Evolutionary conservation across 1,140 invertebrate species (phyloP).

Genomic region (Solen grandis): DNA sequence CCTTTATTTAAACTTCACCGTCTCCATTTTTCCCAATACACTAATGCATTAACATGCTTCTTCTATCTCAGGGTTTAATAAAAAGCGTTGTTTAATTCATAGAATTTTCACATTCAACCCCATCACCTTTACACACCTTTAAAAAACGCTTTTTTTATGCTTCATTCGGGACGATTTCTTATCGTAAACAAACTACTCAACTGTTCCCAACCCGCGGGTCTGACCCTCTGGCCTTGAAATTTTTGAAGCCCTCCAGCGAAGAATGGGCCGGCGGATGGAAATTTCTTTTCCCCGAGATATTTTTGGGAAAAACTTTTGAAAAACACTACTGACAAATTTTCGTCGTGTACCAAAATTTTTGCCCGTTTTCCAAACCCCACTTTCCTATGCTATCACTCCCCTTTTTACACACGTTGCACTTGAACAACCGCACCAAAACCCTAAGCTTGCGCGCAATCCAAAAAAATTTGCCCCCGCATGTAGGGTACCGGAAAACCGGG

Average conservation of each 20-base stretch:
- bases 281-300: slow-evolving; percentile 4
- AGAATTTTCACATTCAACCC: slow-evolving; percentile 16
- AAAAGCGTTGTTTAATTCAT: not conserved
- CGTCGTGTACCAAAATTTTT: slow-evolving; percentile 24
- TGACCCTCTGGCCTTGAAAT: too few species aligned
- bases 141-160: slow-evolving; percentile 12
- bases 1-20: not conserved
- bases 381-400: slow-evolving; percentile 46
- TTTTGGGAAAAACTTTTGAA: slow-evolving; percentile 37
- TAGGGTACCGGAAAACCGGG: slow-evolving; percentile 6
- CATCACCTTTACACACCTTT: not conserved
- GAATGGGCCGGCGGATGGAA: slow-evolving; percentile 12
- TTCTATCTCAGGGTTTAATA: not conserved
- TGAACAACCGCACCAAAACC: slow-evolving; percentile 22
- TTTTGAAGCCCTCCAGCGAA: slow-evolving; percentile 5
- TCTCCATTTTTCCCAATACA: not conserved
- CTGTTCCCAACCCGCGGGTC: too few species aligned
- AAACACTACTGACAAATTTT: slow-evolving; percentile 19
- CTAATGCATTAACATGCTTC: not conserved
- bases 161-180: slow-evolving; percentile 7
- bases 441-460: slow-evolving; percentile 24
- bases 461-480: not conserved
- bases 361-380: slow-evolving; percentile 5
- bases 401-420: slow-evolving; percentile 4
- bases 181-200: slow-evolving; percentile 23